phyloP scores from a whole-genome alignment of 2,113 vertebrate genomes.

The Rousettus leschenaultii region DNA sequence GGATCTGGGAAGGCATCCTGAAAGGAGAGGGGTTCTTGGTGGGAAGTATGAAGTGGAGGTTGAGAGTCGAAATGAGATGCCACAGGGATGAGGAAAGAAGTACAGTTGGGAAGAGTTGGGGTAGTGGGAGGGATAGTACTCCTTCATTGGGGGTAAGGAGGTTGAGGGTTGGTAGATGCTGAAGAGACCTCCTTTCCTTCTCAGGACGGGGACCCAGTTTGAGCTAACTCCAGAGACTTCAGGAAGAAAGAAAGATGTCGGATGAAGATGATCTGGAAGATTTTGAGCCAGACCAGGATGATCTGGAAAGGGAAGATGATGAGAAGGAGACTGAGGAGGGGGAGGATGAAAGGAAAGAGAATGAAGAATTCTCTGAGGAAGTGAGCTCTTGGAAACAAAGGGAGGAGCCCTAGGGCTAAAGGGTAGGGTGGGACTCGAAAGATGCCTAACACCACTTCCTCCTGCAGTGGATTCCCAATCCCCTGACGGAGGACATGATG shows the following conservation, averaged over 20 bases:
- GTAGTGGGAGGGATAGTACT: neutral
- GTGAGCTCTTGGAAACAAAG: conserved; percentile 51
- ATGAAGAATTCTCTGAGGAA: conserved; percentile 37
- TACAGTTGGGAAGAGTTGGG: neutral
- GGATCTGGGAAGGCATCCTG: neutral
- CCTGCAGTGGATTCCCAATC: conserved; percentile 66
- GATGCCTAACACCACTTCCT: neutral
- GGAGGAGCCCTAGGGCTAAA: neutral
- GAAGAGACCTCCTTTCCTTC: neutral
- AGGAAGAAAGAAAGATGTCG: conserved; percentile 74
- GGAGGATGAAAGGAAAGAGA: neutral
- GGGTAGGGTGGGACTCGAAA: neutral
- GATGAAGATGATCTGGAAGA: conserved; percentile 68
- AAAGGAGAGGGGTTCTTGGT: neutral
- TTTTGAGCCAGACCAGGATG: neutral
- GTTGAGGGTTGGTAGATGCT: neutral
- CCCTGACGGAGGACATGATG: conserved; percentile 85
- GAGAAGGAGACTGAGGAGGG: neutral
- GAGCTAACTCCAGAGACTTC: neutral
- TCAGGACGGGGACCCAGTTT: neutral
- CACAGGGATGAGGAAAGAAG: neutral
- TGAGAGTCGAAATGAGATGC: neutral
- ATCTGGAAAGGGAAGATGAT: conserved; percentile 58
- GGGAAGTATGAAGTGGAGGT: neutral
- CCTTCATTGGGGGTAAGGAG: neutral